Evolutionary conservation across 2,797 vertebrate species (phyloP).

Genomic region (Coregonus ussuriensis): DNA sequence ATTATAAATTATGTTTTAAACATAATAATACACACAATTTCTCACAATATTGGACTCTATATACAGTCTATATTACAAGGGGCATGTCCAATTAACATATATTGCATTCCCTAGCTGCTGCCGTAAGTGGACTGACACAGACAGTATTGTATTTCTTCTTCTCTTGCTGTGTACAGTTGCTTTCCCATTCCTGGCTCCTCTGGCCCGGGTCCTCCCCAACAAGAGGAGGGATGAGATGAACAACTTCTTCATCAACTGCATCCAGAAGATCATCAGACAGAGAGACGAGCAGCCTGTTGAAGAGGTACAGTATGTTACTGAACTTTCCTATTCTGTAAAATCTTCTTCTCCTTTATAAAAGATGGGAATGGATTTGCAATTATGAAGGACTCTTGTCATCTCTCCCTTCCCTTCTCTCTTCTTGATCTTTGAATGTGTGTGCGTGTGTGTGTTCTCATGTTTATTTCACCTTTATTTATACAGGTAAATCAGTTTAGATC

Average conservation of each 20-base stretch:
- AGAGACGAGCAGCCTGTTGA: conserved; percentile 83
- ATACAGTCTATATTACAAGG: neutral
- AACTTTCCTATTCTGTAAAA: neutral
- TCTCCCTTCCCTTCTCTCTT: neutral
- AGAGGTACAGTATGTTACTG: conserved; percentile 72
- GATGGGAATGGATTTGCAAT: too few relatives aligned
- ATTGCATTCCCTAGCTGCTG: neutral
- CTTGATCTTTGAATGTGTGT: neutral
- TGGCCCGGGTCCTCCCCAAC: conserved; percentile 81
- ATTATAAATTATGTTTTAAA: neutral
- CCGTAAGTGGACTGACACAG: neutral
- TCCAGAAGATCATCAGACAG: conserved; percentile 83
- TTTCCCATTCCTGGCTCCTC: conserved; percentile 85
- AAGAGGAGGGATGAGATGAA: conserved; percentile 84
- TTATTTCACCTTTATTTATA: too few relatives aligned
- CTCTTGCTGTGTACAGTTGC: conserved; percentile 71
- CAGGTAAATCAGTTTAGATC: too few relatives aligned
- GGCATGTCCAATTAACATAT: neutral
- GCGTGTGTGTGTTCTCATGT: neutral
- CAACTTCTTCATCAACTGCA: conserved; percentile 82
- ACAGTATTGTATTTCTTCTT: neutral
- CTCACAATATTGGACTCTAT: neutral
- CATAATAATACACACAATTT: too few relatives aligned
- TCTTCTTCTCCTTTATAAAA: neutral
- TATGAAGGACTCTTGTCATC: neutral